Evolutionary conservation across 2,888 invertebrate species (phyloP).

Genomic region (Cordylochernes scorpioides): DNA sequence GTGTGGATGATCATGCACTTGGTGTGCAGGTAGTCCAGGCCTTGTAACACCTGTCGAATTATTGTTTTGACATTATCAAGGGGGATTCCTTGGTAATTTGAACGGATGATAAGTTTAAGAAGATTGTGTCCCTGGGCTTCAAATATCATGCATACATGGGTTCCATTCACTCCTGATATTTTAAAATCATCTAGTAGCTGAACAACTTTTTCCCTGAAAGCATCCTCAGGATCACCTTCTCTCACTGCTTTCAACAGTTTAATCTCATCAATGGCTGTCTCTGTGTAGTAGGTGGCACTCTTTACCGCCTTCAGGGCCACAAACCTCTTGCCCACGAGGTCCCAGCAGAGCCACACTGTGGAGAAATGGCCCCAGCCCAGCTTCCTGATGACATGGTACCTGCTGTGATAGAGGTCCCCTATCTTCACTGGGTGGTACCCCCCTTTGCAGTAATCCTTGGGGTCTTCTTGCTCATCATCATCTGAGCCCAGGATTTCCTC

Average conservation of each 20-base stretch:
- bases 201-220: conserved; percentile 81
- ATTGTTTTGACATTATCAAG: conserved; percentile 81
- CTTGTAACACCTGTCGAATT: conserved; percentile 74
- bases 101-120: conserved; percentile 86
- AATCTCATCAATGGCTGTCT: conserved; percentile 95
- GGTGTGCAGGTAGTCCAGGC: conserved; percentile 81
- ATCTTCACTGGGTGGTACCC: conserved; percentile 31
- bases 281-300: conserved; percentile 93
- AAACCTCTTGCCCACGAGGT: conserved; percentile 65
- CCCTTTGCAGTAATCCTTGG: conserved; percentile 78
- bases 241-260: conserved; percentile 80
- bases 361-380: conserved; percentile 98
- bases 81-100: conserved; percentile 92
- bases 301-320: conserved; percentile 98
- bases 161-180: conserved; percentile 89
- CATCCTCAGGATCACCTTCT: conserved; percentile 69
- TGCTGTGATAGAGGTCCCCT: conserved; percentile 27
- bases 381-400: conserved; percentile 40
- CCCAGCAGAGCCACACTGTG: conserved; percentile 99
- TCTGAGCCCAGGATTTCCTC: conserved; percentile 38
- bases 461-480: conserved; percentile 92
- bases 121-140: conserved; percentile 95
- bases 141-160: conserved; percentile 97
- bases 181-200: conserved; percentile 94
- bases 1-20: conserved; percentile 73